These are phyloP conservation scores for Coremacera marginata DNA, from an alignment of 2,888 invertebrate genomes.

Conservation along the genomic window DNA sequence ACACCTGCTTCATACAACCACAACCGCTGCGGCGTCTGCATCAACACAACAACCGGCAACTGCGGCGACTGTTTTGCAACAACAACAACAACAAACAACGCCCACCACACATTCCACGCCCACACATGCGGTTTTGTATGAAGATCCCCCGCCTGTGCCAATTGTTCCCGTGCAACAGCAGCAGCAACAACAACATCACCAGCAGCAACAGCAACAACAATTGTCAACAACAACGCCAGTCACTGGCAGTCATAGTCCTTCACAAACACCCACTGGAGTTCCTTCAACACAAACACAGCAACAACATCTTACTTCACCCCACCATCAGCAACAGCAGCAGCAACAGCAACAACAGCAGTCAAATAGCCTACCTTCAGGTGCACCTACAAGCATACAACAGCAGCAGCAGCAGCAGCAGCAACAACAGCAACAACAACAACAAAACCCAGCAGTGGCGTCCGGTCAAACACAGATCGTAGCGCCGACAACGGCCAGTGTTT, in stretches of 20 bases:
- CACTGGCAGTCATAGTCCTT: conserved; percentile 63
- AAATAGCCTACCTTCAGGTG: conserved; percentile 65
- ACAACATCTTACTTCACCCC: conserved; percentile 47
- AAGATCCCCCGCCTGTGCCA: conserved; percentile 69
- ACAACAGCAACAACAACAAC: conserved; percentile 62
- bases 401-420: conserved; percentile 64
- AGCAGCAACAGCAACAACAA: conserved; percentile 60
- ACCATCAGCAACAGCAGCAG: conserved; percentile 61
- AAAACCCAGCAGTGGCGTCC: conserved; percentile 69
- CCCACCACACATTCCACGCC: conserved; percentile 71
- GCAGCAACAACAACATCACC: conserved; percentile 57
- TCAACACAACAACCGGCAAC: conserved; percentile 41
- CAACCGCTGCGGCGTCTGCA: conserved; percentile 28
- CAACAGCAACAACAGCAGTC: conserved; percentile 56
- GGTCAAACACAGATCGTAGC: conserved; percentile 70
- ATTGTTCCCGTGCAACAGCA: conserved; percentile 64
- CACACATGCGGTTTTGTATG: conserved; percentile 73
- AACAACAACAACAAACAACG: conserved; percentile 68
- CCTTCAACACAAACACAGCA: conserved; percentile 56
- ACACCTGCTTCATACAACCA: conserved; percentile 55
- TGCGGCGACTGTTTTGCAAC: conserved; percentile 46
- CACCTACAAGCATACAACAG: conserved; percentile 57
- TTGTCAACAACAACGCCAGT: conserved; percentile 62
- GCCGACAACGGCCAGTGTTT: conserved; percentile 74
- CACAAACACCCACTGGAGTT: conserved; percentile 58